Percentiles rank a stretch among this genome's conserved stretches.
Conservation (phyloP, 1,140 invertebrate genomes). For the Neodiprion lecontei region DNA sequence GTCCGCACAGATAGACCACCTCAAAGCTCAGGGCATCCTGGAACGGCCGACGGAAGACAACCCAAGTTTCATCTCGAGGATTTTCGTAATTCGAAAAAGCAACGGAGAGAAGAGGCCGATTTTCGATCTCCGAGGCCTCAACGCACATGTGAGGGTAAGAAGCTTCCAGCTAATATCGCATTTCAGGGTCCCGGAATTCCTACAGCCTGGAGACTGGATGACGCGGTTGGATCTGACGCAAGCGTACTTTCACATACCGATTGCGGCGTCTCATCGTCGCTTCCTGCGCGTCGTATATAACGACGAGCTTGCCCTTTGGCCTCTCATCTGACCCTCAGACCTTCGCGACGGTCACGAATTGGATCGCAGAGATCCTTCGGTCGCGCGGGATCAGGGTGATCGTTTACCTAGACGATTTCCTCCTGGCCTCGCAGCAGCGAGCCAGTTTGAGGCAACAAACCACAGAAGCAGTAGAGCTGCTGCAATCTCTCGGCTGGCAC, state of each 20-base stretch:
- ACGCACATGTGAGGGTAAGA: slow-evolving; percentile 29
- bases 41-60: slow-evolving; percentile 18
- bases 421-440: slow-evolving; percentile 34
- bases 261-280: slow-evolving; percentile 19
- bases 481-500: slow-evolving; percentile 37
- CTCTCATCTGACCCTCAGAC: slow-evolving; percentile 29
- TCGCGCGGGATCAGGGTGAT: slow-evolving; percentile 30
- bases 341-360: slow-evolving; percentile 39
- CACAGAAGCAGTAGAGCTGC: slow-evolving; percentile 22
- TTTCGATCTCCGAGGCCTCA: slow-evolving; percentile 36
- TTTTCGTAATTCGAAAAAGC: slow-evolving; percentile 33
- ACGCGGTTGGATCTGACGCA: slow-evolving; percentile 35
- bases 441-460: slow-evolving; percentile 27
- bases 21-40: slow-evolving; percentile 24
- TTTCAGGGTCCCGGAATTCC: slow-evolving; percentile 26
- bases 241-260: slow-evolving; percentile 21
- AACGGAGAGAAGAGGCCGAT: slow-evolving; percentile 19
- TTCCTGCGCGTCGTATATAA: slow-evolving; percentile 32
- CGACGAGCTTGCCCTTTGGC: slow-evolving; percentile 36
- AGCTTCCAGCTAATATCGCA: slow-evolving; percentile 31
- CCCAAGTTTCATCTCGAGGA: slow-evolving; percentile 34
- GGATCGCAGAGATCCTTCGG: slow-evolving; percentile 40
- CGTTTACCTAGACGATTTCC: slow-evolving; percentile 43
- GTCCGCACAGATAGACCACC: slow-evolving; percentile 15
- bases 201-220: slow-evolving; percentile 23